Conservation (phyloP, 2,113 vertebrate genomes). For the Esox niger region DNA sequence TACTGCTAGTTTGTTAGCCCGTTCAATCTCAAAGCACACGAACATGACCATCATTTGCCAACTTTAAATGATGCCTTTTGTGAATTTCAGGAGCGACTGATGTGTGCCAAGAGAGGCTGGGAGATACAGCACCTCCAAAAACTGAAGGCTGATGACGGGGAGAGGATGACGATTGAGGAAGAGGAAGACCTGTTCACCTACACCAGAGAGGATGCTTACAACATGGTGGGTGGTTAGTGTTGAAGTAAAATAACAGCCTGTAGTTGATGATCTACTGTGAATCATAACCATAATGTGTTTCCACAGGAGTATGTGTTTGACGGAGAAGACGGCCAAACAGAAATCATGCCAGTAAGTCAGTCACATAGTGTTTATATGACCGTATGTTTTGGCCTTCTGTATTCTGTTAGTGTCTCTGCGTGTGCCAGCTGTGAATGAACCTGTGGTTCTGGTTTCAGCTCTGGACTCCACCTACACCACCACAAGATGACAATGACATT, state of each 20-base stretch:
- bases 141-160: slow-evolving; percentile 76
- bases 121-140: slow-evolving; percentile 81
- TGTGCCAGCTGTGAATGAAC: not conserved
- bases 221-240: slow-evolving; percentile 74
- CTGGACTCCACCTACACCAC: slow-evolving; percentile 92
- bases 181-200: slow-evolving; percentile 89
- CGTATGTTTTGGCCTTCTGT: not conserved
- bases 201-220: slow-evolving; percentile 90
- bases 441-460: slow-evolving; percentile 65
- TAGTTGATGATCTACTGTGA: no score
- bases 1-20: no score
- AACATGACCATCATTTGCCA: not conserved
- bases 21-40: not conserved
- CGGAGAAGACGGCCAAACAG: slow-evolving; percentile 82
- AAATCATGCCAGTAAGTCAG: slow-evolving; percentile 87
- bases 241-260: not conserved
- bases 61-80: not conserved
- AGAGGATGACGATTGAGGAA: slow-evolving; percentile 74
- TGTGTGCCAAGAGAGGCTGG: slow-evolving; percentile 80
- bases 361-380: not conserved
- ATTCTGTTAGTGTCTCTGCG: not conserved
- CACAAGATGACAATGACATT: slow-evolving; percentile 91
- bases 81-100: slow-evolving; percentile 67
- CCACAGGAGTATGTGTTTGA: slow-evolving; percentile 87
- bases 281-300: not conserved